Conservation (phyloP, 2,888 invertebrate genomes). For the Gnatocerus cornutus region DNA sequence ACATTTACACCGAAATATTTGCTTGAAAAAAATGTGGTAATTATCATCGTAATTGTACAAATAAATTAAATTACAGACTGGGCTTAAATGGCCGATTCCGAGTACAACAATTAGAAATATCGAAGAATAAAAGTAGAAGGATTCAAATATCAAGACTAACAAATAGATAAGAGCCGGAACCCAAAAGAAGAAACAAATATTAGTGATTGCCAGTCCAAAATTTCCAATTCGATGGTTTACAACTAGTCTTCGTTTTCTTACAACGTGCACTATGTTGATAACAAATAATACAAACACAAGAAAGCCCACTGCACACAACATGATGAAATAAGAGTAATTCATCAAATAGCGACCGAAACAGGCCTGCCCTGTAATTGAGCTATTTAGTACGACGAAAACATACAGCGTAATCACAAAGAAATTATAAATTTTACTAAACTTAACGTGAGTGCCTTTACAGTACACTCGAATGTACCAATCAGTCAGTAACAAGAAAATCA, state of each 20-base stretch:
- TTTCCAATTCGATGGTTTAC: neutral
- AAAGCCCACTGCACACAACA: slow-evolving; percentile 8
- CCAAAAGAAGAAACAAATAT: slow-evolving; percentile 37
- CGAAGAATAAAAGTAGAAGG: too few species aligned
- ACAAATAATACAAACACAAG: slow-evolving; percentile 26
- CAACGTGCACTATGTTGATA: slow-evolving; percentile 34
- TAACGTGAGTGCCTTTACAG: slow-evolving; percentile 14
- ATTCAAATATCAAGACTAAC: neutral
- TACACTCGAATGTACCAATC: slow-evolving; percentile 36
- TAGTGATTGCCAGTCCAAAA: slow-evolving; percentile 20
- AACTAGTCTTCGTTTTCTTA: slow-evolving; percentile 11
- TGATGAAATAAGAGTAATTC: neutral
- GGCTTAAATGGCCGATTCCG: slow-evolving; percentile 30
- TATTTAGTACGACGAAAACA: slow-evolving; percentile 5
- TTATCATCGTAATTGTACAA: slow-evolving; percentile 38
- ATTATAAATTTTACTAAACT: slow-evolving; percentile 28
- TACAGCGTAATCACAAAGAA: slow-evolving; percentile 31
- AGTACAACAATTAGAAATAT: neutral
- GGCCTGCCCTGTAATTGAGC: neutral
- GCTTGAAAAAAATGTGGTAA: slow-evolving; percentile 42
- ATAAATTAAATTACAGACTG: slow-evolving; percentile 32
- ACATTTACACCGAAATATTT: slow-evolving; percentile 45
- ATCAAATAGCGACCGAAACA: slow-evolving; percentile 11
- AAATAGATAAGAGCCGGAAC: slow-evolving; percentile 20
- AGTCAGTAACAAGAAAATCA: slow-evolving; percentile 20